Evolutionary conservation across 1,140 invertebrate species (phyloP), one percentile per base, ranked within the genome.

Genomic region (Drosophila willistoni): DNA sequence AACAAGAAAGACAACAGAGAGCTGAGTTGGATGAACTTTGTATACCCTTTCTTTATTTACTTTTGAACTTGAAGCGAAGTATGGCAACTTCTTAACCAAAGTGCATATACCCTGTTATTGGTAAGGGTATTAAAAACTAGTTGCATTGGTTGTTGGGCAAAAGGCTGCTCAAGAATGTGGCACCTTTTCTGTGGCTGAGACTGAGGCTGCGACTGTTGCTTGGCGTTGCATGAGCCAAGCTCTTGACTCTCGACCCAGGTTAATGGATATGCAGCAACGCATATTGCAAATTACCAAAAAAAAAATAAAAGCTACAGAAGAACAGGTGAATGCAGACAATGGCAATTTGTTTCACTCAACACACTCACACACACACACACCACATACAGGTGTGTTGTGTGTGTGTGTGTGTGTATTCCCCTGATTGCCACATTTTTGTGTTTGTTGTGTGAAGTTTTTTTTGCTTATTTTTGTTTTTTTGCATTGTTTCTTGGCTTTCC

Each of bases 191-290:
- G 60, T 54, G 42, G 33, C 42, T 64, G 25, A 12, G n/a, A 41
- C 19, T 41, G 71, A n/a, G 17, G 51, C 19, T 41, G 71, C 71
- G 19, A 36, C 62, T 41, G 44, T 44, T 29, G 25, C 25, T 29
- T 25, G 22, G 22, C 57, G 51, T 29, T 29, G 44, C 60, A 68
- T 56, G 9, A 7, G 63, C 55, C 42, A 56, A 68, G 64, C 64
- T 72, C 57, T 67, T 70, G 65, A 70, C 74, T 71, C 64, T 51
- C 44, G 44, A 9, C 68, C 64, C 74, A 63, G 64, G 66, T 69
- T 86, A 86, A 87, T 87, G 83, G 79, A 71, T 78, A 65, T 81
- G 82, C 78, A 81, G 82, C 78, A 81, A 69, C 64, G 57, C 81
- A 66, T 73, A 71, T 54, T 60, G 75, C 79, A 86, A 79, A 86